phyloP scores from a whole-genome alignment of 2,888 invertebrate genomes.

The Hypercompe scribonia region DNA sequence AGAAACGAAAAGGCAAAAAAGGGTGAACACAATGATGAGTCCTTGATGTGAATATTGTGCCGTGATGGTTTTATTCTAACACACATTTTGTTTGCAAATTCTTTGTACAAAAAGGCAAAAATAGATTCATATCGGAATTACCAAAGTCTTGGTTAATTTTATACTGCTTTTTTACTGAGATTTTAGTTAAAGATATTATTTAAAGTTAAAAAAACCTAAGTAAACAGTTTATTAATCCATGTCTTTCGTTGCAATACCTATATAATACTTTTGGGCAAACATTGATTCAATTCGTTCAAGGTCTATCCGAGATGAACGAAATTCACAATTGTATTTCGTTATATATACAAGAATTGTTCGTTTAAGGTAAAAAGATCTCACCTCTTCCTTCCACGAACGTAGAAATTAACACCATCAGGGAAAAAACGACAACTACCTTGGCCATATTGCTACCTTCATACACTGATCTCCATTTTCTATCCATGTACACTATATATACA shows the following conservation, averaged over 20 bases:
- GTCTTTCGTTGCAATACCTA: too few relatives aligned
- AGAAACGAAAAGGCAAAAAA: too few relatives aligned
- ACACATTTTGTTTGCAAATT: not conserved
- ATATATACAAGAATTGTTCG: not conserved
- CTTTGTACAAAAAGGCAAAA: too few relatives aligned
- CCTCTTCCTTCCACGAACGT: slow-evolving; percentile 47
- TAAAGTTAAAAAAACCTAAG: not conserved
- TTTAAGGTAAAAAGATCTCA: slow-evolving; percentile 17
- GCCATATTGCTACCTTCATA: slow-evolving; percentile 37
- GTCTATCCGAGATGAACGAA: not conserved
- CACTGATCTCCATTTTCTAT: slow-evolving; percentile 23
- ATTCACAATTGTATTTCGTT: not conserved
- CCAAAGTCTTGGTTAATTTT: too few relatives aligned
- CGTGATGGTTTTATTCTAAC: not conserved
- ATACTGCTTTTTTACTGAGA: too few relatives aligned
- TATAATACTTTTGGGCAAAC: too few relatives aligned
- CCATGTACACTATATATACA: slow-evolving; percentile 37
- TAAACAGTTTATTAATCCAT: too few relatives aligned
- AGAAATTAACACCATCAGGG: slow-evolving; percentile 42
- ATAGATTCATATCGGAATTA: too few relatives aligned
- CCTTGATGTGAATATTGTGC: not conserved
- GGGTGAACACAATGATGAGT: too few relatives aligned
- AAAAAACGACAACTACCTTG: slow-evolving; percentile 38
- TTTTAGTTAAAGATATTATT: not conserved
- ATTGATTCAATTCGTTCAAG: not conserved